A percentile compares a stretch with the other conserved stretches of the same genome.
phyloP scores from a whole-genome alignment of 2,113 vertebrate species.

The Lonchura striata region DNA sequence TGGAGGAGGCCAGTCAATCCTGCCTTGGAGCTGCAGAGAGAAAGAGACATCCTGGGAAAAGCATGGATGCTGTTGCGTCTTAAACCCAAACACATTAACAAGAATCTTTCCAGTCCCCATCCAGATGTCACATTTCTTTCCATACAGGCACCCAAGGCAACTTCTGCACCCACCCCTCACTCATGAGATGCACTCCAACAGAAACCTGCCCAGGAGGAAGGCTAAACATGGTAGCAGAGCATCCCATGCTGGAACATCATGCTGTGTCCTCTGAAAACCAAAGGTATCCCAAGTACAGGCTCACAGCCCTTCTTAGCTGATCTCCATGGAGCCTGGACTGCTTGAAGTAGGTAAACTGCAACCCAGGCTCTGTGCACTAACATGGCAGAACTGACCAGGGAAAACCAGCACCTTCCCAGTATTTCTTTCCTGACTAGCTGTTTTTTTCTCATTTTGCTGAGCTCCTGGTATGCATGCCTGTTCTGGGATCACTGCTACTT shows the following conservation, averaged over 20 bases:
- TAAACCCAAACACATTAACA: rapidly evolving
- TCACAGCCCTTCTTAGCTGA: not conserved
- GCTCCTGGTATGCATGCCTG: not conserved
- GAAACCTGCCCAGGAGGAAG: not conserved
- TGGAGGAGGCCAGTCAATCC: not conserved
- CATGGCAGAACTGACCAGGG: not conserved
- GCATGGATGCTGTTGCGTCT: rapidly evolving
- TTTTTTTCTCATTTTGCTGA: not conserved
- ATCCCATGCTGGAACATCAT: not conserved
- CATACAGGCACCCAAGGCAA: not conserved
- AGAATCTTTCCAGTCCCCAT: not conserved
- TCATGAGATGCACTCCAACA: not conserved
- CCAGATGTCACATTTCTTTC: not conserved
- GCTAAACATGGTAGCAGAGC: rapidly evolving
- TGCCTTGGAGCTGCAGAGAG: not conserved
- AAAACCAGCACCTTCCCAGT: not conserved
- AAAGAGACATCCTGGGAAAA: not conserved
- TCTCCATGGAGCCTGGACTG: not conserved
- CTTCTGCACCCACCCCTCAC: not conserved
- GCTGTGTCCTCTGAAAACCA: not conserved
- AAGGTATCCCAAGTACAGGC: not conserved
- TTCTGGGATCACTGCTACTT: not conserved
- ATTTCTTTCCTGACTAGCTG: not conserved
- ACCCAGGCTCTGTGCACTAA: not conserved
- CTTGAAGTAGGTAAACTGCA: not conserved